Base-by-base conservation (phyloP, 2,113 vertebrate species). In the Sinosuthora webbiana region DNA sequence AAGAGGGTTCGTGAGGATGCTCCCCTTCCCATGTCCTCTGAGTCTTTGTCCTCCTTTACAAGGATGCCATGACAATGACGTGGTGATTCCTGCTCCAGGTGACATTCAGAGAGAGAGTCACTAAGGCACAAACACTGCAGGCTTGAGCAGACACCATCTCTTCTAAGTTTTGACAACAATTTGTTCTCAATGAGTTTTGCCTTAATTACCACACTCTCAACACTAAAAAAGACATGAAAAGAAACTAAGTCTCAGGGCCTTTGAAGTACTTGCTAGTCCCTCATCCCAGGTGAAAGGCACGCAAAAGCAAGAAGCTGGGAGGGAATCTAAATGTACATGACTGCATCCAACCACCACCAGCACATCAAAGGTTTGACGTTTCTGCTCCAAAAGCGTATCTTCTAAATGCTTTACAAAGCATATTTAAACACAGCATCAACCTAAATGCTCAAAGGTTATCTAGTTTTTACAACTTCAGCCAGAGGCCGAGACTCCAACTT, bases 251-350 rank as follows among this genome's bases (percentile, higher is more conserved):
- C 42, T 52, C 31, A n/a, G 11, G 21, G 17, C 15, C 49, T 87
- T 49, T n/a, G 35, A 77, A 52, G 41, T 56, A 75, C 13, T 22
- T 23, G 10, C 71, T 44, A 70, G 25, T 35, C 56, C 15, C 33
- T 31, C 24, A 7, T 22, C 10, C 41, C 67, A 62, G 18, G 7
- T 83, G 23, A 80, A 83, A 45, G 27, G 10, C 23, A 62, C 1
- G 5, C 33, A 65, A 64, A 83, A 67, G 41, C 24, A 76, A 91
- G 62, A 56, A 59, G 37, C 18, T 41, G 14, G 11, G n/a, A 77
- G 23, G 9, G 31, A 93, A 78, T 35, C 5, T n/a, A 3, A 2
- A 4, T 0, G 0, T n/a, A 59, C 2, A 2, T 27, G 90, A 73
- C 42, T 74, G 27, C 63, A 52, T 35, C 42, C 59, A 92, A 9